These are phyloP conservation scores for Cryptophagus acutangulus DNA, from an alignment of 2,888 invertebrate genomes.

Conservation along the genomic window DNA sequence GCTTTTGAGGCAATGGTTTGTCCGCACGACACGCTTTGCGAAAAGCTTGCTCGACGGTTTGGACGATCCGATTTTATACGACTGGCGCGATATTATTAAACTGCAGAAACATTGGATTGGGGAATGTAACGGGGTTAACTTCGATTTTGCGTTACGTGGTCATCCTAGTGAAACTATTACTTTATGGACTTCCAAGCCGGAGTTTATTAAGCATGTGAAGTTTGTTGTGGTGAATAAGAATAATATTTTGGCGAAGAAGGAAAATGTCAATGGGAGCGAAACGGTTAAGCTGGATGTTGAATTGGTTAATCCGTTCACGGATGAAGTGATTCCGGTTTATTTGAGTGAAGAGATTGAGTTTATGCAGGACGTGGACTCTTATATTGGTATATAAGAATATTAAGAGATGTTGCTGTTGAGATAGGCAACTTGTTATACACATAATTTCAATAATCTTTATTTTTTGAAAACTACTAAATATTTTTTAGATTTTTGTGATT, in stretches of 20 bases:
- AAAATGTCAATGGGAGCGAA: constrained; percentile 30
- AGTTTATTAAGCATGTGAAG: constrained; percentile 63
- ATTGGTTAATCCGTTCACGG: constrained; percentile 68
- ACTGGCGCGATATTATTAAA: constrained; percentile 81
- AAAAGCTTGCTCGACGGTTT: constrained; percentile 68
- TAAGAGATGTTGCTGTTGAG: no score
- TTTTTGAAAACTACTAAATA: no score
- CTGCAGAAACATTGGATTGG: constrained; percentile 90
- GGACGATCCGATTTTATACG: constrained; percentile 59
- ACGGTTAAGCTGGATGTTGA: constrained; percentile 44
- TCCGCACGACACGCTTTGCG: constrained; percentile 81
- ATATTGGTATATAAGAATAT: constrained; percentile 55
- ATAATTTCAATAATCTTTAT: no score
- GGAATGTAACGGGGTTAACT: constrained; percentile 71
- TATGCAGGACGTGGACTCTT: constrained; percentile 61
- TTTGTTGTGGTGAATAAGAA: constrained; percentile 62
- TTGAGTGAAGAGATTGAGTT: constrained; percentile 60
- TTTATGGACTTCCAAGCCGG: constrained; percentile 72
- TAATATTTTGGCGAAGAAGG: constrained; percentile 51
- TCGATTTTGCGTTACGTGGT: constrained; percentile 54
- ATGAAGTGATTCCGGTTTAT: constrained; percentile 59
- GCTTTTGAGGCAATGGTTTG: constrained; percentile 89
- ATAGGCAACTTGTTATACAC: no score
- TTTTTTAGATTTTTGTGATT: no score
- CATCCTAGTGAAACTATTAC: constrained; percentile 44